Evolutionary conservation across 2,797 vertebrate genomes (phyloP), one percentile per base, ranked within the genome.

Genomic region (Galaxias olidus): DNA sequence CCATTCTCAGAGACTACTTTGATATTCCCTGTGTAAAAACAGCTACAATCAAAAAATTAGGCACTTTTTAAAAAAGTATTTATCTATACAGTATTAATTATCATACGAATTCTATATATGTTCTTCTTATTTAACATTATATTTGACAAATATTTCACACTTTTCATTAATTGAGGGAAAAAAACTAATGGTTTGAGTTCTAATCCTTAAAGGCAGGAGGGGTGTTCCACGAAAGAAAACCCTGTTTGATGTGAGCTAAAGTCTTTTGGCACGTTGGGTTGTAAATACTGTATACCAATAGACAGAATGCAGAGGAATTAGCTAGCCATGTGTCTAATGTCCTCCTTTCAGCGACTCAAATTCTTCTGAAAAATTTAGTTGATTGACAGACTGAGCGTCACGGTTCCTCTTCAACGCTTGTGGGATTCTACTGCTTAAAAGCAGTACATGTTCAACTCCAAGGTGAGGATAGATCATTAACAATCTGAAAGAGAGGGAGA

Each of bases 1-100:
- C 65, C 75, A 71, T 80, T 84, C 88, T 85, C 69, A 89, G 80
- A 79, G 84, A 89, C 83, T 84, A 86, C 82, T 88, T 86, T 77
- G 70, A 87, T 83, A 91, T 89, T 77, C 87, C 71, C 88, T 90
- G 89, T 90, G 88, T 91, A 90, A 91, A 91, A 92, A 91, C 91
- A 89, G 90, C 91, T 92, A 92, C 91, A 93, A 93, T 93, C 90
- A 90, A 91, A 93, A 68, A 92, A 93, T 90, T 81, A 93, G 92
- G 91, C 91, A 93, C 92, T 93, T 93, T 90, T 91, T 90, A 88
- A 90, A 91, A 91, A 87, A 89, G 85, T 91, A 76, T 88, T 88
- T 79, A 77, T 79, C 85, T 90, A 88, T 87, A 82, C 84, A 86
- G 78, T 87, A 85, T 91, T 79, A 73, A 86, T 87, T 81, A 88